Evolutionary conservation across 2,797 vertebrate genomes (phyloP), one percentile per base, ranked within the genome.

Genomic region (Amblyopsis hoosieri): DNA sequence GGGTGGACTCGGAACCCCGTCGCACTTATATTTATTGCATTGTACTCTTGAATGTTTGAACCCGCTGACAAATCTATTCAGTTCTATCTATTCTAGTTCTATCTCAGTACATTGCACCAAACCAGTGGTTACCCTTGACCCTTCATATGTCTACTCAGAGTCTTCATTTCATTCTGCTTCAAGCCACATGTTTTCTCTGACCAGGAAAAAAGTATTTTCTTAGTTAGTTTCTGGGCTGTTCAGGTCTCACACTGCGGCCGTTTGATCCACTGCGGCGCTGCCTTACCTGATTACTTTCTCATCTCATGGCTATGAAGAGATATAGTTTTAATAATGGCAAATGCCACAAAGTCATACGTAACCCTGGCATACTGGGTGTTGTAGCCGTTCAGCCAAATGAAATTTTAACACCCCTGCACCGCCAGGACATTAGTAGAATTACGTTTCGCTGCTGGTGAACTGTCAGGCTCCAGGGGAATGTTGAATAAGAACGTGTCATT

Each of bases 211-310:
- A 37, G 77, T 13, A 65, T 69, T 76, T 52, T 65, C 61, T 78
- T 71, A 53, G 48, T 70, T 81, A 8, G 47, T 29, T 52, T 46
- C 62, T 58, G 8, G n/a, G 48, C 29, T 58, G 12, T 72, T 73
- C 81, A 59, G 64, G 65, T 62, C 67, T 73, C 59, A 57, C 83
- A 87, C 85, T 83, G 77, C 70, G 72, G 62, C 67, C 52, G 13
- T 78, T 80, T 75, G 72, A 84, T 82, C 83, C 77, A 57, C 72
- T 62, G 74, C 78, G 13, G 60, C 14, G 68, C 71, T 50, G 19
- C 74, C 70, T 29, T 47, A 60, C 64, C 67, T 72, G 65, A 75
- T 82, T 78, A 69, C 73, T 68, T 75, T 67, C 62, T 12, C 31
- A 58, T 71, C 81, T 78, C 64, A 2, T 57, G 67, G 74, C 78